These are phyloP conservation scores for Nyctibius bracteatus DNA, from an alignment of 2,113 vertebrate genomes.

Conservation along the genomic window DNA sequence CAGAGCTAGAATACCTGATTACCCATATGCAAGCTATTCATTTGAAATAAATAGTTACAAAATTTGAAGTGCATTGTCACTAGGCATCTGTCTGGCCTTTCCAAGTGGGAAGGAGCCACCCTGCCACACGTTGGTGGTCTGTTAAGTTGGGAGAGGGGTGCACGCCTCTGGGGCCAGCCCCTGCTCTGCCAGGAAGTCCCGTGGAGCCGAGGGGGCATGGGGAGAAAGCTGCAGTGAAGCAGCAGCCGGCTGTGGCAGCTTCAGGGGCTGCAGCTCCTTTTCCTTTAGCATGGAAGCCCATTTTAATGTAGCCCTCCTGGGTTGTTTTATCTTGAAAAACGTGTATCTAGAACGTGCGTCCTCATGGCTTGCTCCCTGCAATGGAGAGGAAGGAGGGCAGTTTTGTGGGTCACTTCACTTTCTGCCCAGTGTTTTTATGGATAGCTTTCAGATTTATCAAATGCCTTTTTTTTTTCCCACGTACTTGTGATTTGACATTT, in stretches of 20 bases:
- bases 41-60: not conserved
- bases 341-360: not conserved
- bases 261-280: not conserved
- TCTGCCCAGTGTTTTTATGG: not conserved
- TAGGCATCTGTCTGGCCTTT: not conserved
- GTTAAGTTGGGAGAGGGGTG: not conserved
- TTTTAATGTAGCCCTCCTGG: not conserved
- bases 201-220: not conserved
- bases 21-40: not conserved
- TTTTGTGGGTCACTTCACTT: not conserved
- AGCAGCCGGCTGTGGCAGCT: accelerated
- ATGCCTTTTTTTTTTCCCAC: not conserved
- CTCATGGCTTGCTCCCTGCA: not conserved
- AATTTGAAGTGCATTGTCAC: not conserved
- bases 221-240: not conserved
- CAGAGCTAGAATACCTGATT: not conserved
- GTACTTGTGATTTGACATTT: not conserved
- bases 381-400: not conserved
- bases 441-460: not conserved
- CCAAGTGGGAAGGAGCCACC: not conserved
- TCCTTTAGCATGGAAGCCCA: not conserved
- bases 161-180: accelerated
- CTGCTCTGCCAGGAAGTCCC: not conserved
- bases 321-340: not conserved
- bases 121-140: accelerated